A percentile compares a stretch with the other conserved stretches of the same genome.
Conservation (phyloP, 2,113 vertebrate genomes). For the Hydrochoerus hydrochaeris region DNA sequence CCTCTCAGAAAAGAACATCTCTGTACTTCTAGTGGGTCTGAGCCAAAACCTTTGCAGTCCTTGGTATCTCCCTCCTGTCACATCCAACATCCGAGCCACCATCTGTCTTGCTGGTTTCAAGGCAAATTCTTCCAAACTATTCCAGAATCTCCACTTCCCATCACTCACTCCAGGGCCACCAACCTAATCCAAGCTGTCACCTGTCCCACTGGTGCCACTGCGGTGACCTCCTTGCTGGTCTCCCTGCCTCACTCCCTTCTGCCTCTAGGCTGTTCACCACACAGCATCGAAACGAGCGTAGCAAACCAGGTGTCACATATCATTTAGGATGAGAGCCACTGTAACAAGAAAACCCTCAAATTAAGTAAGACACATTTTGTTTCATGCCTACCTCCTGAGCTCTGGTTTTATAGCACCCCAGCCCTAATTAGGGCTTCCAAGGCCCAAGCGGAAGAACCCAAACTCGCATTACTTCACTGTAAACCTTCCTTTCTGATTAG, state of each 20-base stretch:
- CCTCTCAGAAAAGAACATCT: background rate
- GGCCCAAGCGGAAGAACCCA: background rate
- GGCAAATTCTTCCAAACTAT: background rate
- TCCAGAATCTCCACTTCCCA: background rate
- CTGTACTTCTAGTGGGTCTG: background rate
- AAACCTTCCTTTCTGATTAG: background rate
- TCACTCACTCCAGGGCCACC: background rate
- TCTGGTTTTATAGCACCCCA: background rate
- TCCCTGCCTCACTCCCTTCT: background rate
- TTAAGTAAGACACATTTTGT: background rate
- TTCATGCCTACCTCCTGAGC: background rate
- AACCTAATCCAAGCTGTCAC: background rate
- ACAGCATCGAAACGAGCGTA: background rate
- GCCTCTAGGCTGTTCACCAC: background rate
- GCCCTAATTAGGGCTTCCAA: background rate
- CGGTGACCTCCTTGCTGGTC: background rate
- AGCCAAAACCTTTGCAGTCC: background rate
- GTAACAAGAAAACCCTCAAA: background rate
- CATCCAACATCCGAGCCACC: background rate
- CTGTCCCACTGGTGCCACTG: background rate
- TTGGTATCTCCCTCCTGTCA: background rate
- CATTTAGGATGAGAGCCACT: background rate
- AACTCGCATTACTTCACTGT: background rate
- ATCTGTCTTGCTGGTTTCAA: background rate
- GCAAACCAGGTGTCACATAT: background rate